Conservation (phyloP, 2,797 vertebrate genomes). For the Nasua narica region DNA sequence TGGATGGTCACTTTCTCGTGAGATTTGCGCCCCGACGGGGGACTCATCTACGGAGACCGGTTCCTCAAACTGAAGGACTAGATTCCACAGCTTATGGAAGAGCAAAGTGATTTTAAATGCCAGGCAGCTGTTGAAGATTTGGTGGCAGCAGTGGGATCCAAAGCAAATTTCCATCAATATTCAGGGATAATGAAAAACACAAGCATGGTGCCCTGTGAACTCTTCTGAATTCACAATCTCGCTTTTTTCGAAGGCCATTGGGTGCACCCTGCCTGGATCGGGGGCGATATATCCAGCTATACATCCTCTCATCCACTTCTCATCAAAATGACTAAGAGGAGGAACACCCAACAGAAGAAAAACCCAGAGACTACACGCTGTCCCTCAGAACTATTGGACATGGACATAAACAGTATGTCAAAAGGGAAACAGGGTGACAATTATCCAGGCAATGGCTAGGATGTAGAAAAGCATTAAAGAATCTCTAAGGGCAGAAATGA, state of each 20-base stretch:
- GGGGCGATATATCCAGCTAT: no score
- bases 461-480: no score
- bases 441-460: no score
- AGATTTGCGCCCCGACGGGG: fast-evolving
- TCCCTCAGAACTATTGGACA: no score
- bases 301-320: no score
- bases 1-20: neutral
- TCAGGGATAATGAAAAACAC: neutral
- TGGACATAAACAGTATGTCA: no score
- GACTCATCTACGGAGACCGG: fast-evolving
- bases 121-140: neutral
- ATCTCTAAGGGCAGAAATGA: no score
- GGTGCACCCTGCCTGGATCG: no score
- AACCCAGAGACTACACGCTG: no score
- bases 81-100: fast-evolving
- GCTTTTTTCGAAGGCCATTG: neutral
- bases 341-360: no score
- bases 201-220: neutral
- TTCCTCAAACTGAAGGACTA: fast-evolving
- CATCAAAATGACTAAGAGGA: no score
- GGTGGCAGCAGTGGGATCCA: neutral
- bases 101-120: neutral
- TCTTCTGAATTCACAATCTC: neutral
- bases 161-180: neutral
- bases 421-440: no score